These are phyloP conservation scores for Oligia latruncula DNA, from an alignment of 2,888 invertebrate species.

Conservation along the genomic window DNA sequence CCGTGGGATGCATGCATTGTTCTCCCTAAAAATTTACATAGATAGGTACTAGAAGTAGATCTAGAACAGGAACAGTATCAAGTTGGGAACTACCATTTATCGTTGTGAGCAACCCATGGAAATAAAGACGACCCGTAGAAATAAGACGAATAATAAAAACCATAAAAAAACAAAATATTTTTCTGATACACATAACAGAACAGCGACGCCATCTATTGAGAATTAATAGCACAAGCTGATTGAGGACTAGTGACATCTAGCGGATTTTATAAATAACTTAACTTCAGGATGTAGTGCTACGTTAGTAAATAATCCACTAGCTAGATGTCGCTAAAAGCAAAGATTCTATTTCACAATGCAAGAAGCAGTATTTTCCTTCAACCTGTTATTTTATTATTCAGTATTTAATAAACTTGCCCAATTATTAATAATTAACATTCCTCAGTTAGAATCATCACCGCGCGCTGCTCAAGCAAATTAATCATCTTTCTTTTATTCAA, in stretches of 20 bases:
- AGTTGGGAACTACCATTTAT: background rate
- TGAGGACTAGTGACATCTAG: conserved; percentile 19
- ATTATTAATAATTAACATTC: background rate
- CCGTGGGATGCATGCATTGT: background rate
- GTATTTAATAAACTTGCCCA: background rate
- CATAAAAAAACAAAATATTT: background rate
- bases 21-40: background rate
- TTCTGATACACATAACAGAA: background rate
- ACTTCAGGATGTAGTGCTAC: background rate
- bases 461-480: too few species aligned
- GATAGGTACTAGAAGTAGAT: background rate
- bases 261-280: background rate
- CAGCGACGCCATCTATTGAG: conserved; percentile 1
- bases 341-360: background rate
- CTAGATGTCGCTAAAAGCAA: background rate
- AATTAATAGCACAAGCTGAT: background rate
- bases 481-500: too few species aligned
- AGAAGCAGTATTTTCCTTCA: background rate
- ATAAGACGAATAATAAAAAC: background rate
- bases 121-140: too few species aligned
- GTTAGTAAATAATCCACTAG: background rate
- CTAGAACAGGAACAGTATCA: background rate
- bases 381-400: background rate
- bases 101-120: background rate
- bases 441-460: background rate